Evolutionary conservation across 2,797 vertebrate genomes (phyloP).

Genomic region (Oryzias sinensis): DNA sequence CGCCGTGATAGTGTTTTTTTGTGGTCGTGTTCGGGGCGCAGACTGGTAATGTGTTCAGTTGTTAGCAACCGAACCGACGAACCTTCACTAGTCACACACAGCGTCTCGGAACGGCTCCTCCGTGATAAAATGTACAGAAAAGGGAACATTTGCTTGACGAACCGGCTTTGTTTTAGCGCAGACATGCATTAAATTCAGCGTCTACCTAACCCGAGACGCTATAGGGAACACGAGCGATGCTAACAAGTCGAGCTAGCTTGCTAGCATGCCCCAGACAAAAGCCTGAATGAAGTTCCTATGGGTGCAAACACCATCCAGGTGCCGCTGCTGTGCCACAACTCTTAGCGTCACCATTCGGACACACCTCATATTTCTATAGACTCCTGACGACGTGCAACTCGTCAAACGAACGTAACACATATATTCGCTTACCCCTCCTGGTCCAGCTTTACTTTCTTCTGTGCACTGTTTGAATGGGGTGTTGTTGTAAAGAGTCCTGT

Average conservation of each 20-base stretch:
- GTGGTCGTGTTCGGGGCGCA: constrained; percentile 46
- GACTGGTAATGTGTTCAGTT: constrained; percentile 38
- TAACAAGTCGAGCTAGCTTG: constrained; percentile 62
- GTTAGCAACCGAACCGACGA: constrained; percentile 55
- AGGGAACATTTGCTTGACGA: neutral
- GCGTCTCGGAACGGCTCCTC: constrained; percentile 21
- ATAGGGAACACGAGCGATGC: constrained; percentile 31
- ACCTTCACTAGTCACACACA: constrained; percentile 13
- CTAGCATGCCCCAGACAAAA: constrained; percentile 81
- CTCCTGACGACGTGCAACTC: constrained; percentile 4
- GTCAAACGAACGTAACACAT: constrained; percentile 8
- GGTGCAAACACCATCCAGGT: constrained; percentile 74
- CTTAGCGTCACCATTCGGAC: constrained; percentile 35
- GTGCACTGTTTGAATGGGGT: constrained; percentile 79
- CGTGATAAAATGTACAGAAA: neutral
- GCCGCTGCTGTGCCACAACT: constrained; percentile 52
- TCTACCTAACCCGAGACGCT: neutral
- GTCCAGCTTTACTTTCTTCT: constrained; percentile 81
- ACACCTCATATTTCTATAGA: constrained; percentile 1
- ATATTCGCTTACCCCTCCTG: constrained; percentile 80
- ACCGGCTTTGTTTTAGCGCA: neutral
- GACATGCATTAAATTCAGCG: constrained; percentile 7
- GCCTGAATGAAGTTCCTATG: constrained; percentile 83
- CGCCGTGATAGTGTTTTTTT: neutral
- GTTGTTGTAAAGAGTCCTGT: constrained; percentile 82